Conservation (phyloP, 1,140 invertebrate species). For the Brachionus plicatilis region DNA sequence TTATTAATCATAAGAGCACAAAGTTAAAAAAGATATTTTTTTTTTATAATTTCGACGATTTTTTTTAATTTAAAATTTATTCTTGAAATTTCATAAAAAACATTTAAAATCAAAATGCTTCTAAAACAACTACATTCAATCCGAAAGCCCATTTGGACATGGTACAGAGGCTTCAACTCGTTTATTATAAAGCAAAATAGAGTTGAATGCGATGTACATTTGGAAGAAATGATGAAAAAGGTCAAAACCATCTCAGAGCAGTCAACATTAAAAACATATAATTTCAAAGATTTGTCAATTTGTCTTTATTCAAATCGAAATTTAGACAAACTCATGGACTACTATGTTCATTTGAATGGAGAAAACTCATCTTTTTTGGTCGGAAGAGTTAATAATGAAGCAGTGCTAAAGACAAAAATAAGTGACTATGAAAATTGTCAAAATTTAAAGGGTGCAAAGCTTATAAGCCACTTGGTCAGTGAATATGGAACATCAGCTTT, state of each 20-base stretch:
- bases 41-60: neutral
- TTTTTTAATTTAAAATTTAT: neutral
- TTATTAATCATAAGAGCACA: neutral
- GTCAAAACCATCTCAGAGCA: neutral
- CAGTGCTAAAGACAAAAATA: neutral
- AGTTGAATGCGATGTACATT: neutral
- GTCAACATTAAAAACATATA: neutral
- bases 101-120: neutral
- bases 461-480: neutral
- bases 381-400: neutral
- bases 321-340: neutral
- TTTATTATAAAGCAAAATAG: neutral
- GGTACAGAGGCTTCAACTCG: neutral
- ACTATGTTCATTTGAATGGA: neutral
- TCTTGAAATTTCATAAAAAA: neutral
- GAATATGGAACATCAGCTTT: neutral
- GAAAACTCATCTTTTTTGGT: neutral
- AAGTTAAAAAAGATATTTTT: neutral
- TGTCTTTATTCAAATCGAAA: neutral
- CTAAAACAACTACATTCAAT: neutral
- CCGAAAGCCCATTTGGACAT: neutral
- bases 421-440: neutral
- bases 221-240: neutral
- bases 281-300: neutral
- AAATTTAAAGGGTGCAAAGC: neutral